Percentiles rank a stretch among this genome's conserved stretches.
Evolutionary conservation across 2,113 vertebrate species (phyloP).

Genomic region (Alces alces): DNA sequence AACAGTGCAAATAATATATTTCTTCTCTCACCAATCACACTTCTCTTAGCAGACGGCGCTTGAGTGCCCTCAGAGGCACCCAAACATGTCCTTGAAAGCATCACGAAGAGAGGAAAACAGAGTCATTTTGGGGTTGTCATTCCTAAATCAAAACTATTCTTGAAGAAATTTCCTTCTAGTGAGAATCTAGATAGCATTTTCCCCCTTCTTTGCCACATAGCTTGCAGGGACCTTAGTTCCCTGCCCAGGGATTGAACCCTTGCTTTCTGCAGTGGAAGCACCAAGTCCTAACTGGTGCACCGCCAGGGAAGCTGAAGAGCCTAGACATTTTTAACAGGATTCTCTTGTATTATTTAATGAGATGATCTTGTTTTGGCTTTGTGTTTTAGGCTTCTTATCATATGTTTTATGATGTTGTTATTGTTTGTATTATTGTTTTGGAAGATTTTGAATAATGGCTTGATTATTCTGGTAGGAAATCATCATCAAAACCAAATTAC

Average conservation of each 20-base stretch:
- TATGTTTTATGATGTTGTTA: neutral
- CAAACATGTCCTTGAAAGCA: neutral
- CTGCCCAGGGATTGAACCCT: neutral
- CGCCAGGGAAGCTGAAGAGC: neutral
- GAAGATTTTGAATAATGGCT: conserved; percentile 17
- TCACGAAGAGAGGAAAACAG: neutral
- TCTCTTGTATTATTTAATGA: neutral
- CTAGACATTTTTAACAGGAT: neutral
- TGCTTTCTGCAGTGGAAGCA: neutral
- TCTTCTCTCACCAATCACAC: neutral
- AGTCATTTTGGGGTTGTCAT: neutral
- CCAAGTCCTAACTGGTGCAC: neutral
- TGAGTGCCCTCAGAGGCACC: neutral
- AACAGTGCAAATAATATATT: neutral
- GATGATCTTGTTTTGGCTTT: conserved; percentile 27
- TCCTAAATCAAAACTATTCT: neutral
- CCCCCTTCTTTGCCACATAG: neutral
- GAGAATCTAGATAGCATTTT: neutral
- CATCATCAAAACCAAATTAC: neutral
- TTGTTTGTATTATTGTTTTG: conserved; percentile 25
- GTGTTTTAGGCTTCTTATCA: conserved; percentile 4
- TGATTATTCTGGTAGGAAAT: conserved; percentile 48
- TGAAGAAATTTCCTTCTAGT: neutral
- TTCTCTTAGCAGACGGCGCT: neutral
- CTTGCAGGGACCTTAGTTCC: neutral